phyloP scores from a whole-genome alignment of 1,140 invertebrate genomes.

The Melitaea cinxia region DNA sequence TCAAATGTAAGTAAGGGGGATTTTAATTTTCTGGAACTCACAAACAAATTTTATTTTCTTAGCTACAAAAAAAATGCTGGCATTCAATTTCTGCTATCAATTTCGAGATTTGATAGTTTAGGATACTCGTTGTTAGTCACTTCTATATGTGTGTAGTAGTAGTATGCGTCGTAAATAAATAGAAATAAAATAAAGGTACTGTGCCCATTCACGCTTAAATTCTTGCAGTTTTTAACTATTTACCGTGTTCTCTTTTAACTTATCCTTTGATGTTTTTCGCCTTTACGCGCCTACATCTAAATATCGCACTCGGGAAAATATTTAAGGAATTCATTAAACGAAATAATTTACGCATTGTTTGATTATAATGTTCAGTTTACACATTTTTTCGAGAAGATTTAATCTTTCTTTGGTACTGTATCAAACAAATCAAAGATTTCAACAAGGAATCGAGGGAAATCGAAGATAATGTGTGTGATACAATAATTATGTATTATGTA shows the following conservation, averaged over 20 bases:
- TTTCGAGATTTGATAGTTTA: too few relatives aligned
- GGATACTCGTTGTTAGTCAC: too few relatives aligned
- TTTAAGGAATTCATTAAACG: slow-evolving; percentile 7
- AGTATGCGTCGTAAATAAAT: background rate
- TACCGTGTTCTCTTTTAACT: background rate
- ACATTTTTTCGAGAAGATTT: background rate
- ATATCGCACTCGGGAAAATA: background rate
- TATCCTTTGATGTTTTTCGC: background rate
- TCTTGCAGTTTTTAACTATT: background rate
- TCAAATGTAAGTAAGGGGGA: too few relatives aligned
- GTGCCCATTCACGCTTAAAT: background rate
- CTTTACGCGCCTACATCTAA: slow-evolving; percentile 4
- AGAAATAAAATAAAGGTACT: background rate
- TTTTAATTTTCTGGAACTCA: too few relatives aligned
- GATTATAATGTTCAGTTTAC: background rate
- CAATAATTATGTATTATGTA: too few relatives aligned
- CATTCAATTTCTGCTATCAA: too few relatives aligned
- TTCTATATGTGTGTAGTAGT: background rate
- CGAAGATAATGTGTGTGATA: too few relatives aligned
- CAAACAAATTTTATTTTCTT: too few relatives aligned
- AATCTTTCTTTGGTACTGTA: background rate
- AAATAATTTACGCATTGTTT: slow-evolving; percentile 11
- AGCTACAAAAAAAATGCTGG: too few relatives aligned
- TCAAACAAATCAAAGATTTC: background rate
- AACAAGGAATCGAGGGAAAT: too few relatives aligned